These are phyloP conservation scores for Ditylenchus dipsaci DNA, from an alignment of 1,140 invertebrate species.

Conservation along the genomic window DNA sequence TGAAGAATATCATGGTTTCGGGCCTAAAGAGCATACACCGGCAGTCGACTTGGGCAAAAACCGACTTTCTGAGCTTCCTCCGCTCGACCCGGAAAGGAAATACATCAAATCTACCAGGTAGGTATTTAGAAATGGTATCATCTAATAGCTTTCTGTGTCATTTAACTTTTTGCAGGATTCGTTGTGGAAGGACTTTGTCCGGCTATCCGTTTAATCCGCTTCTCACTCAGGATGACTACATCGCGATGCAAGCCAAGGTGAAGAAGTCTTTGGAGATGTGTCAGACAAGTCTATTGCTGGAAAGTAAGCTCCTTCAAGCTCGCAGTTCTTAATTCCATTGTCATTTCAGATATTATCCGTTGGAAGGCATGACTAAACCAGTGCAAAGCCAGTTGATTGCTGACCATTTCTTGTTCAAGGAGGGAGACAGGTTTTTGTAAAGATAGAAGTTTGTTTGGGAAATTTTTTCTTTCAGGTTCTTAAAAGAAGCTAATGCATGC, in stretches of 20 bases:
- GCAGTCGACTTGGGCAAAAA: conserved; percentile 74
- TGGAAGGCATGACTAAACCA: conserved; percentile 44
- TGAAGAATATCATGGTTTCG: conserved; percentile 84
- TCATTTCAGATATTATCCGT: conserved; percentile 17
- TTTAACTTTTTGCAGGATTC: conserved; percentile 66
- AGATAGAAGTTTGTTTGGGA: neutral
- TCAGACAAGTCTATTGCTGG: conserved; percentile 71
- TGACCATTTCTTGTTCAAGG: conserved; percentile 95
- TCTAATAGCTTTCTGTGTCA: neutral
- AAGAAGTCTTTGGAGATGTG: conserved; percentile 42
- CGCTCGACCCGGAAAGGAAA: conserved; percentile 77
- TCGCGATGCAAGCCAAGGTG: conserved; percentile 44
- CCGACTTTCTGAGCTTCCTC: conserved; percentile 66
- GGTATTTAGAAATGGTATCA: conserved; percentile 64
- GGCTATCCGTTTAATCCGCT: conserved; percentile 83
- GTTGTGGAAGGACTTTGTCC: conserved; percentile 74
- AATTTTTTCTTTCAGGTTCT: conserved; percentile 11
- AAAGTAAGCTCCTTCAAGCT: conserved; percentile 51
- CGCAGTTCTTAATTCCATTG: neutral
- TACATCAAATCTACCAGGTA: conserved; percentile 82
- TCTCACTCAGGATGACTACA: conserved; percentile 59
- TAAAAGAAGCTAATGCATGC: conserved; percentile 77
- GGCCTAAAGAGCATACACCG: conserved; percentile 74
- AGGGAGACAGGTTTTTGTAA: conserved; percentile 64
- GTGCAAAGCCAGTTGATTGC: conserved; percentile 46